phyloP scores from a whole-genome alignment of 2,888 invertebrate genomes.

The Noctua comes region DNA sequence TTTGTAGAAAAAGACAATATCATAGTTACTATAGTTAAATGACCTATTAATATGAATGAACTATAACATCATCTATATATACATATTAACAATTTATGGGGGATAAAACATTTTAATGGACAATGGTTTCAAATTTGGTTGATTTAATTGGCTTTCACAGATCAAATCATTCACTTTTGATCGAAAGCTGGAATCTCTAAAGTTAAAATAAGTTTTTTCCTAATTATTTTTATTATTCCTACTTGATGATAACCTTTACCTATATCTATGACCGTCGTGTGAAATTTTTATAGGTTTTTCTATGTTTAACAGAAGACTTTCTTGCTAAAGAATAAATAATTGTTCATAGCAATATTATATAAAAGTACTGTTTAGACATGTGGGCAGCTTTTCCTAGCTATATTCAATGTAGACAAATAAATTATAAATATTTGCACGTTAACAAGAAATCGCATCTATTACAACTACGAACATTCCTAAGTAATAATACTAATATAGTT shows the following conservation, averaged over 20 bases:
- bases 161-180: neutral
- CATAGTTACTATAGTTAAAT: constrained; percentile 49
- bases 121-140: neutral
- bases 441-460: constrained; percentile 38
- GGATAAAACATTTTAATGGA: constrained; percentile 6
- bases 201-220: neutral
- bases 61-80: constrained; percentile 39
- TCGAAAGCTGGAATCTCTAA: neutral
- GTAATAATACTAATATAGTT: constrained; percentile 54
- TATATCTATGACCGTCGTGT: constrained; percentile 5
- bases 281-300: neutral
- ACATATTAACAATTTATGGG: constrained; percentile 1
- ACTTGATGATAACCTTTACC: constrained; percentile 17
- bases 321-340: constrained; percentile 1
- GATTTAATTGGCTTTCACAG: neutral
- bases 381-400: constrained; percentile 55
- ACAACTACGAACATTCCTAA: constrained; percentile 60
- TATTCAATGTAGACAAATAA: constrained; percentile 42
- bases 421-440: constrained; percentile 39
- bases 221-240: neutral
- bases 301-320: constrained; percentile 7
- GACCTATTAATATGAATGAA: constrained; percentile 26
- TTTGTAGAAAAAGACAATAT: constrained; percentile 65
- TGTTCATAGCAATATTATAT: constrained; percentile 25
- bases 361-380: constrained; percentile 32